phyloP scores from a whole-genome alignment of 2,797 vertebrate species.

The Lepidocolaptes lacrymiger region DNA sequence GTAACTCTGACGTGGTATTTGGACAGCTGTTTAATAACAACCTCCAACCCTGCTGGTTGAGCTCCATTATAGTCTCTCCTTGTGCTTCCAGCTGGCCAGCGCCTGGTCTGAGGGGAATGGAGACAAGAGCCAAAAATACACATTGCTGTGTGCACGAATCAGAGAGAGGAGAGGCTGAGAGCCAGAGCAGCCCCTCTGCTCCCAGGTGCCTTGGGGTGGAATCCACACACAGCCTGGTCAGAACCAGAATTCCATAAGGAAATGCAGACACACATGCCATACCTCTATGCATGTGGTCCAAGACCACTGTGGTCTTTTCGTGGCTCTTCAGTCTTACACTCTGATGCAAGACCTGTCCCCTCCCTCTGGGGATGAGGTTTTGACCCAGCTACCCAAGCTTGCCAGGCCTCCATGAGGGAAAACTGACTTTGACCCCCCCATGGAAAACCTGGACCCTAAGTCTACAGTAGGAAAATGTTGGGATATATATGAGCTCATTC shows the following conservation, averaged over 20 bases:
- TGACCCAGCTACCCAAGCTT: background rate
- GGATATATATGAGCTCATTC: background rate
- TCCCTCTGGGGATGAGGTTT: background rate
- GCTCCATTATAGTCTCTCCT: slow-evolving; percentile 1
- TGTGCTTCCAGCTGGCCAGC: slow-evolving; percentile 41
- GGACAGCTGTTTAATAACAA: slow-evolving; percentile 56
- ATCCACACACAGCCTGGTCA: background rate
- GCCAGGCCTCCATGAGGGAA: background rate
- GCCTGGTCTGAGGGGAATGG: background rate
- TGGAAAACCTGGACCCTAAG: background rate
- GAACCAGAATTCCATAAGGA: background rate
- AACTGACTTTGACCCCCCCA: background rate
- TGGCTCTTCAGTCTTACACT: background rate
- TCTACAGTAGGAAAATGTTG: background rate
- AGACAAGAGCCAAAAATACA: slow-evolving; percentile 37
- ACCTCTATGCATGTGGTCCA: background rate
- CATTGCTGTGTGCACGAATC: background rate
- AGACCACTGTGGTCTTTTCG: background rate
- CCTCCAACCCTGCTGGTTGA: background rate
- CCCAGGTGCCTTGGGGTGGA: background rate
- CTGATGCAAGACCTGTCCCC: background rate
- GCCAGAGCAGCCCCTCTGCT: slow-evolving; percentile 6
- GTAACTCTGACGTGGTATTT: slow-evolving; percentile 14
- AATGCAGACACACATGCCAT: background rate
- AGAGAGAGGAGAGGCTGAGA: background rate